Conservation (phyloP, 2,797 vertebrate species). For the Hirundo rustica region DNA sequence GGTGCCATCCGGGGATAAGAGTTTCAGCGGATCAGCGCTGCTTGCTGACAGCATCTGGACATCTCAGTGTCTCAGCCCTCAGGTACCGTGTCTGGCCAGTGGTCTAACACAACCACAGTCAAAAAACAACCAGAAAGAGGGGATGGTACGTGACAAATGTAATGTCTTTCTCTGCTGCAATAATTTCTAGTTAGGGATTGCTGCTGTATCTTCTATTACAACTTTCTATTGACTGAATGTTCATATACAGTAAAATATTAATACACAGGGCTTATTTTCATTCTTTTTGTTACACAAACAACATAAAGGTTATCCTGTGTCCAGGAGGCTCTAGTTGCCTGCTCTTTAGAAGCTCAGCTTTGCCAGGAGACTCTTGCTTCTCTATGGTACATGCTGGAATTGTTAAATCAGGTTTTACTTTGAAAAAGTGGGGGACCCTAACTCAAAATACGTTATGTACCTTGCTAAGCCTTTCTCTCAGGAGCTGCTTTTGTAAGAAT, state of each 20-base stretch:
- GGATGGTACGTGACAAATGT: background rate
- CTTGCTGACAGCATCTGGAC: background rate
- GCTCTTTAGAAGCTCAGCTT: background rate
- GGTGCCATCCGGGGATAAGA: background rate
- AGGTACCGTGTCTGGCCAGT: background rate
- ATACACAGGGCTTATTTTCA: background rate
- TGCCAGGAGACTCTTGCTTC: background rate
- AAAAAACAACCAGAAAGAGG: background rate
- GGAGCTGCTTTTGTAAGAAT: background rate
- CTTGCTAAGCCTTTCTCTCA: background rate
- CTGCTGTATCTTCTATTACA: background rate
- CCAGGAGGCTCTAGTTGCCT: background rate
- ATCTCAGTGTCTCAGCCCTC: background rate
- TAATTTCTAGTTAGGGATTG: background rate
- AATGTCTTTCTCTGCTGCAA: background rate
- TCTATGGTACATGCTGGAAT: background rate
- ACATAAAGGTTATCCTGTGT: background rate
- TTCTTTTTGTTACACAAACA: background rate
- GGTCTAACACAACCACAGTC: background rate
- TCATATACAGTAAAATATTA: background rate
- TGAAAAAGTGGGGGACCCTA: background rate
- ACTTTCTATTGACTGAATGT: background rate
- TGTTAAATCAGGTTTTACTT: background rate
- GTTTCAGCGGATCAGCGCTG: background rate
- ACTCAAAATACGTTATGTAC: background rate